These are phyloP conservation scores for Thamnophis sirtalis DNA, from an alignment of 2,113 vertebrate species.

Conservation along the genomic window DNA sequence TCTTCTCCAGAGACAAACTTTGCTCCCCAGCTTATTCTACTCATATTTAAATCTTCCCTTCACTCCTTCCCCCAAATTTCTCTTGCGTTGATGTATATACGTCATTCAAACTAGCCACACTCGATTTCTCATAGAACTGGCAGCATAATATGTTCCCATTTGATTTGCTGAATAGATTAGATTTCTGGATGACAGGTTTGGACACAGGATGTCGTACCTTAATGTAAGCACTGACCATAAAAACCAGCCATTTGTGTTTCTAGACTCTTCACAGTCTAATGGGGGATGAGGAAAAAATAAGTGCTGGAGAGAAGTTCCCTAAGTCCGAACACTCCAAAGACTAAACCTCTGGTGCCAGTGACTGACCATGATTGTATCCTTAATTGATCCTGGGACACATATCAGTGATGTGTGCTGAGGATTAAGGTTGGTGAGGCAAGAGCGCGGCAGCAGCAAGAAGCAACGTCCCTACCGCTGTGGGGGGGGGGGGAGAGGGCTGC, in stretches of 20 bases:
- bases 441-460: no score
- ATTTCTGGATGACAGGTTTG: neutral
- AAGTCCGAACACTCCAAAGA: neutral
- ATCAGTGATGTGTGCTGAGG: no score
- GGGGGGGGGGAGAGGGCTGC: no score
- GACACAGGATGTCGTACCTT: neutral
- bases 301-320: neutral
- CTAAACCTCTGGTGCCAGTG: neutral
- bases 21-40: neutral
- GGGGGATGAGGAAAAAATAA: neutral
- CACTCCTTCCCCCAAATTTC: neutral
- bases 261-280: neutral
- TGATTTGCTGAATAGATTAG: neutral
- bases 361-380: neutral
- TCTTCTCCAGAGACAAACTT: neutral
- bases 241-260: neutral
- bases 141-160: neutral
- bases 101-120: neutral
- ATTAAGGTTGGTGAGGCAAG: no score
- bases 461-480: no score
- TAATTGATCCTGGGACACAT: neutral
- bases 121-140: neutral
- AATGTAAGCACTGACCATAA: neutral
- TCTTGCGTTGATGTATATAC: neutral
- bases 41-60: neutral